Evolutionary conservation across 2,113 vertebrate genomes (phyloP).

Genomic region (Neoarius graeffei): DNA sequence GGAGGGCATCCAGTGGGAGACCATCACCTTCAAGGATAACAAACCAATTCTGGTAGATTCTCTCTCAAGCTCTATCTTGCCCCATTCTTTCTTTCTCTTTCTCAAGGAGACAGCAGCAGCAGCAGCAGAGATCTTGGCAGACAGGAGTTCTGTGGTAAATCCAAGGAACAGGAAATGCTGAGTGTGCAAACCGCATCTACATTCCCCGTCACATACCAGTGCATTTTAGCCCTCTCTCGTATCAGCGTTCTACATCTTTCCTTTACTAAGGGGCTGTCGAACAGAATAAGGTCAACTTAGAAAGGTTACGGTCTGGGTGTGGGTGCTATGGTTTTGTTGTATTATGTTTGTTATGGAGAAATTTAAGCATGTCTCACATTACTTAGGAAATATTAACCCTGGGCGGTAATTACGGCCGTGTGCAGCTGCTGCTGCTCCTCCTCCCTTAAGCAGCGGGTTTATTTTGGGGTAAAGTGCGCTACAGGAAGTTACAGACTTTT

Average conservation of each 20-base stretch:
- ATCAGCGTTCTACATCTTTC: background rate
- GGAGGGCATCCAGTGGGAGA: slow-evolving; percentile 72
- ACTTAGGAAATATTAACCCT: slow-evolving; percentile 21
- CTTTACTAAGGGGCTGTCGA: background rate
- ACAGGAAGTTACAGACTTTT: background rate
- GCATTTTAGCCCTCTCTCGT: background rate
- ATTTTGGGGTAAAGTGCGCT: background rate
- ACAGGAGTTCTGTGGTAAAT: slow-evolving; percentile 30
- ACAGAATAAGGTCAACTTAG: background rate
- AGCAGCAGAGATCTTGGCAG: slow-evolving; percentile 26
- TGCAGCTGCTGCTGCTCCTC: background rate
- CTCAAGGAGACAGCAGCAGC: slow-evolving; percentile 1
- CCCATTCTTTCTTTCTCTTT: background rate
- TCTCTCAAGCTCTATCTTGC: background rate
- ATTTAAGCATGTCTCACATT: background rate
- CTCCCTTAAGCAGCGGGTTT: background rate
- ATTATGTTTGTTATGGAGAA: background rate
- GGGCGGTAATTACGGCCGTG: slow-evolving; percentile 33
- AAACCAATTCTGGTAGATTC: slow-evolving; percentile 73
- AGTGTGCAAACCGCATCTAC: background rate
- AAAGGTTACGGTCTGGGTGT: background rate
- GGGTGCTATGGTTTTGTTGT: background rate
- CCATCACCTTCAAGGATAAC: slow-evolving; percentile 73
- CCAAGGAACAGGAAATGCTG: slow-evolving; percentile 44
- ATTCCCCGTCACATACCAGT: slow-evolving; percentile 10